Evolutionary conservation across 1,140 invertebrate species (phyloP).

Genomic region (Oncopodura yosiiana): DNA sequence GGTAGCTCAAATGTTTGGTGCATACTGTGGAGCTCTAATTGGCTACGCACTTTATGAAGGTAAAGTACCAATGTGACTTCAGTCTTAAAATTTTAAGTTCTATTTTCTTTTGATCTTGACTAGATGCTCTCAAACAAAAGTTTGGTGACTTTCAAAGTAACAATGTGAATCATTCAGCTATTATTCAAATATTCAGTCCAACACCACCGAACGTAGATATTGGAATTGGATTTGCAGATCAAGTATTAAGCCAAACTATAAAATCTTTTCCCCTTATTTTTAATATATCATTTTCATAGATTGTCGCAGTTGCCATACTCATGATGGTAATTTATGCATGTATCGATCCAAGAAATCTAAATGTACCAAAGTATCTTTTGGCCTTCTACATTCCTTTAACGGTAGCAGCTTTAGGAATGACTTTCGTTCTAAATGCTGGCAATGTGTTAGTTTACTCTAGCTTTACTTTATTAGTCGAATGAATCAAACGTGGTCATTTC

Average conservation of each 20-base stretch:
- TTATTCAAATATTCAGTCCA: no score
- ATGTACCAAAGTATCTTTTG: conserved; percentile 12
- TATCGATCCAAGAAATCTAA: conserved; percentile 18
- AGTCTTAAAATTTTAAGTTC: no score
- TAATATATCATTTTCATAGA: conserved; percentile 4
- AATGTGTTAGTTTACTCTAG: no score
- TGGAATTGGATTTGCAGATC: conserved; percentile 5
- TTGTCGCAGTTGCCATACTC: conserved; percentile 6
- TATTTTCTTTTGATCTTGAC: no score
- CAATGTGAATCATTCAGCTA: no score
- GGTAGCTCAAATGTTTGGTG: conserved; percentile 23
- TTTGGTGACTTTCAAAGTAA: no score
- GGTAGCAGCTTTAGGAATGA: conserved; percentile 6
- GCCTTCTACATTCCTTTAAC: conserved; percentile 11
- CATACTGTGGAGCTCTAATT: conserved; percentile 17
- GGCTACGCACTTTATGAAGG: conserved; percentile 19
- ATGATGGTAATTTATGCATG: conserved; percentile 9
- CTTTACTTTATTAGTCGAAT: no score
- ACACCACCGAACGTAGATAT: background rate
- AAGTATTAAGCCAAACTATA: background rate
- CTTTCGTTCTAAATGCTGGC: conserved; percentile 11
- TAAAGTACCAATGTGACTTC: background rate
- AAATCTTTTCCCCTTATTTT: background rate
- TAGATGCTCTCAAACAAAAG: no score
- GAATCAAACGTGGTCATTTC: no score